Base-by-base conservation (phyloP, 2,797 vertebrate genomes). In the Poecilia wingei region DNA sequence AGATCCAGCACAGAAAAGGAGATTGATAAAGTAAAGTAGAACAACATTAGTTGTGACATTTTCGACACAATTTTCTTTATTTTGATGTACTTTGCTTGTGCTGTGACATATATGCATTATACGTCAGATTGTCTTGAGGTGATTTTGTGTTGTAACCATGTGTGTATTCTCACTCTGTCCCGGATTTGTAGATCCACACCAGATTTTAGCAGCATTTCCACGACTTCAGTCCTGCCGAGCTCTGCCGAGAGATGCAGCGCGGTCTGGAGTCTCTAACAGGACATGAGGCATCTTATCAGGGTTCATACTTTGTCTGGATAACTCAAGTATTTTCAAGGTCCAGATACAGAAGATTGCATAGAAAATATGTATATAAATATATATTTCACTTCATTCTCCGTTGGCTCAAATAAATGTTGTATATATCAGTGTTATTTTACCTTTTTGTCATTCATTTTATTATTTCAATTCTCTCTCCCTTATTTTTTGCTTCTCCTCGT, bases 171-270 rank as follows among this genome's bases (percentile, higher is more conserved):
- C 95, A 98, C 98, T 96, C 95, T 96, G 78, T 98, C 96, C 25
- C 45, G 9, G 0, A 95, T 78, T 53, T 93, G 95, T 77, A 98
- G 92, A 89, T 97, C 92, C 31, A 96, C 90, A 28, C 93, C 94
- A 3, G 96, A 89, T 94, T 96, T 97, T 64, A 98, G 94, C 75
- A 99, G 94, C 82, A 94, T 94, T 84, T 99, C 97, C 79, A 96
- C 96, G 4, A 98, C 84, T 10, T 99, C 97, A 82, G 96, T 94
- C 39, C 95, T 96, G 77, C 96, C 97, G 83, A 96, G 79, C 82
- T 99, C 97, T 82, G 97, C 96, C 73, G 96, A 97, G 59, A 97
- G 74, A 66, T 98, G 98, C 71, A 99, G 90, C 12, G 92, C 94
- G 7, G 96, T 98, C 94, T 98, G 97, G 57, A 92, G 95, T 84